These are phyloP conservation scores for Rhabdophis nuchalis DNA, from an alignment of 2,797 vertebrate species.

Conservation along the genomic window DNA sequence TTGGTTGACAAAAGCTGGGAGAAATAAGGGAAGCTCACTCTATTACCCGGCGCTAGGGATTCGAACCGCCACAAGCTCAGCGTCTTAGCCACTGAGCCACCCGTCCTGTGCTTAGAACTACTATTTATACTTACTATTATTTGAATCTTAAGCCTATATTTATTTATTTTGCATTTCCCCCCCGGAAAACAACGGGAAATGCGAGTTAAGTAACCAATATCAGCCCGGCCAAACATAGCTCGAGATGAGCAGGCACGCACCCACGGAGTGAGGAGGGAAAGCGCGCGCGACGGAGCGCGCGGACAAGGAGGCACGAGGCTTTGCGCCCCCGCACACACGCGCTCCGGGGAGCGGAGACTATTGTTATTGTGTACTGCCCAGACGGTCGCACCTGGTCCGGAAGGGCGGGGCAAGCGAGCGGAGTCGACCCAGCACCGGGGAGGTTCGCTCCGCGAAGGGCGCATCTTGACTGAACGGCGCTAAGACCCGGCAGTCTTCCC, in stretches of 20 bases:
- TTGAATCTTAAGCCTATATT: neutral
- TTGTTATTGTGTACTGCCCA: neutral
- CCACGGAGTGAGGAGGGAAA: neutral
- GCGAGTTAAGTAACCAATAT: neutral
- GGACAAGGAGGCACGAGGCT: neutral
- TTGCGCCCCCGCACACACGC: neutral
- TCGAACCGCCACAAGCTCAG: too few species aligned
- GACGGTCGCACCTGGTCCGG: slow-evolving; percentile 21
- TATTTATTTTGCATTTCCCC: neutral
- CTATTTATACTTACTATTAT: neutral
- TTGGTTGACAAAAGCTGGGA: too few species aligned
- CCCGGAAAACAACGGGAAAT: neutral
- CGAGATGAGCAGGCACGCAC: neutral
- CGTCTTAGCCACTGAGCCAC: too few species aligned
- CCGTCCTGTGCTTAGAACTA: neutral
- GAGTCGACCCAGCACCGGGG: neutral
- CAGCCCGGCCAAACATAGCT: neutral
- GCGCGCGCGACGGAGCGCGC: neutral
- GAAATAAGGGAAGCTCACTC: too few species aligned
- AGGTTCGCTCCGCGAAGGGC: slow-evolving; percentile 3
- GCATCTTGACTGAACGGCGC: slow-evolving; percentile 14
- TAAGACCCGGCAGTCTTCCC: slow-evolving; percentile 47
- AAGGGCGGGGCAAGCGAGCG: slow-evolving; percentile 1
- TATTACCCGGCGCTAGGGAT: too few species aligned
- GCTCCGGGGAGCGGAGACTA: neutral